phyloP scores from a whole-genome alignment of 2,113 vertebrate genomes.

The Gallinago jamesoni region DNA sequence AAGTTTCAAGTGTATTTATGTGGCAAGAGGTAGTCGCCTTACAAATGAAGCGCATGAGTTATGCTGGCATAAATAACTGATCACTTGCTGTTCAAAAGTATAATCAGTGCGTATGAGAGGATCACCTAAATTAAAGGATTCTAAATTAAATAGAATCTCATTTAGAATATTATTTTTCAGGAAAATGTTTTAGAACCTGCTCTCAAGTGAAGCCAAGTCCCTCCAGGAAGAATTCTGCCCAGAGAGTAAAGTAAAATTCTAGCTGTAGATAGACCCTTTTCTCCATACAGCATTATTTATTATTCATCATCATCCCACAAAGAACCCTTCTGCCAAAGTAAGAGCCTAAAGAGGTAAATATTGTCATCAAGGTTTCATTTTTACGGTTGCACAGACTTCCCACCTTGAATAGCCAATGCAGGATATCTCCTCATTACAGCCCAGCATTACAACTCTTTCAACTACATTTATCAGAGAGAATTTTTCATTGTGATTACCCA shows the following conservation, averaged over 20 bases:
- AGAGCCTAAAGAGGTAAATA: not conserved
- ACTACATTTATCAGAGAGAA: conserved; percentile 44
- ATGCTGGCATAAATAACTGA: not conserved
- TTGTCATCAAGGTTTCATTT: not conserved
- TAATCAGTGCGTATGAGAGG: not conserved
- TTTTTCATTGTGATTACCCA: conserved; percentile 48
- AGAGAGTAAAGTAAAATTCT: not conserved
- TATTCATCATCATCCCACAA: not conserved
- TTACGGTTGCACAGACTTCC: not conserved
- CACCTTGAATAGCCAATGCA: not conserved
- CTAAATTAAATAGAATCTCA: not conserved
- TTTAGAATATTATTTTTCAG: not conserved
- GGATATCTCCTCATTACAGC: not conserved
- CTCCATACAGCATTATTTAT: not conserved
- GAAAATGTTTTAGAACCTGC: not conserved
- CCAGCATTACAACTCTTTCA: not conserved
- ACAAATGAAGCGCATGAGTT: not conserved
- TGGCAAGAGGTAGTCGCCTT: not conserved
- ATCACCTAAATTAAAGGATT: not conserved
- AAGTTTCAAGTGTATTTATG: not conserved
- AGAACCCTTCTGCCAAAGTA: not conserved
- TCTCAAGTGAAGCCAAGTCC: not conserved
- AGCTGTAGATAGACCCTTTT: not conserved
- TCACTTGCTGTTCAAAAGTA: not conserved
- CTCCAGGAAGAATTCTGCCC: not conserved